Conservation (phyloP, 1,140 invertebrate genomes). For the Drosophila kanapiae region DNA sequence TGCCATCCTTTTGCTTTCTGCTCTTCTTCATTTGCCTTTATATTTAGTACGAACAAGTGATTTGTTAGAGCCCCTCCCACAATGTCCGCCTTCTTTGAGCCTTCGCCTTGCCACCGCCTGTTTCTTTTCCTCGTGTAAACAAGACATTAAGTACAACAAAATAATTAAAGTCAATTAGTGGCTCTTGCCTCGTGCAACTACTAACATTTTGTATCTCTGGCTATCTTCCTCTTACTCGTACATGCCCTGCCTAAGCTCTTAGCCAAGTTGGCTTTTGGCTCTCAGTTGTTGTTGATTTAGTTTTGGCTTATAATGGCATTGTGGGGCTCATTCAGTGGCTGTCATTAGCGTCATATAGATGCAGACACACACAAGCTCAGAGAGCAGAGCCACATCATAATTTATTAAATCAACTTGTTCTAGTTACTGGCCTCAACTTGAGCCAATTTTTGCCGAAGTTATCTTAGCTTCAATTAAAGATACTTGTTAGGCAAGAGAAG, state of each 20-base stretch:
- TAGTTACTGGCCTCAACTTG: not conserved
- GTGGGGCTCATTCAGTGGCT: constrained; percentile 31
- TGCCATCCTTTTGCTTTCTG: constrained; percentile 7
- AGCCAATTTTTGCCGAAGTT: not conserved
- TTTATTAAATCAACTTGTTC: constrained; percentile 41
- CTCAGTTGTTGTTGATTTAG: constrained; percentile 61
- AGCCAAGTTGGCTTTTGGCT: constrained; percentile 34
- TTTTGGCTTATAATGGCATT: constrained; percentile 62
- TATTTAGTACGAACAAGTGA: constrained; percentile 42
- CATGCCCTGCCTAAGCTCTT: not conserved
- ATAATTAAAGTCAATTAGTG: constrained; percentile 84
- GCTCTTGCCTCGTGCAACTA: constrained; percentile 59
- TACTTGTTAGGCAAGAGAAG: not conserved
- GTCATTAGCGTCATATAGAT: constrained; percentile 53
- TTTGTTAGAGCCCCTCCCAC: constrained; percentile 52
- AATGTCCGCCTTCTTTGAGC: not conserved
- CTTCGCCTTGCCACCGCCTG: constrained; percentile 2
- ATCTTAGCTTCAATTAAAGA: constrained; percentile 2
- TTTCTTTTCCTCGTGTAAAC: constrained; percentile 60
- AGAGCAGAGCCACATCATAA: constrained; percentile 44
- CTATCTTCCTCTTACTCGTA: not conserved
- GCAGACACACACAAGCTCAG: constrained; percentile 3
- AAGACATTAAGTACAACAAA: constrained; percentile 81
- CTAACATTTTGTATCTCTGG: constrained; percentile 23
- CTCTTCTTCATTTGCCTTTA: constrained; percentile 44